These are phyloP conservation scores for Rhea americana DNA, from an alignment of 2,113 vertebrate genomes.

Conservation along the genomic window DNA sequence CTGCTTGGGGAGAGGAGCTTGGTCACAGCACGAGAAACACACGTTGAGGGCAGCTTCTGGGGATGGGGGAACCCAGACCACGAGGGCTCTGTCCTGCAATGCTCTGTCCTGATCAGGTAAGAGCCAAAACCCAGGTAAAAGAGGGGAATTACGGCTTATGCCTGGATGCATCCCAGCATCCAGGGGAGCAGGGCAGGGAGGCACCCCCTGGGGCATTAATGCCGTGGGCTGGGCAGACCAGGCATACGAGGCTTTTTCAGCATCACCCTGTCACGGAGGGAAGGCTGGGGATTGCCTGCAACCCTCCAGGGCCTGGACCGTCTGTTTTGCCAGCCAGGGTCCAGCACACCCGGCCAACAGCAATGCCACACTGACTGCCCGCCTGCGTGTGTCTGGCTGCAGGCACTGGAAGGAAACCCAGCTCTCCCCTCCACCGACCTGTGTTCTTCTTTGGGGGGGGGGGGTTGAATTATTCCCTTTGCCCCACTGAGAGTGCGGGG, in stretches of 20 bases:
- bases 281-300: too few species aligned
- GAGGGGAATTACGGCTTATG: not conserved
- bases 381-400: too few species aligned
- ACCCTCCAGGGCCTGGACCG: too few species aligned
- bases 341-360: not conserved
- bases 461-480: not conserved
- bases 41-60: not conserved
- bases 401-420: not conserved
- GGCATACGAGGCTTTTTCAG: not conserved
- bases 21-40: not conserved
- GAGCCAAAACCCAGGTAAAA: not conserved
- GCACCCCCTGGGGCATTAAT: not conserved
- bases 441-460: not conserved
- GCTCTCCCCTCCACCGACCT: not conserved
- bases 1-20: not conserved
- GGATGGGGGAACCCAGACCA: not conserved
- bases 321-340: not conserved
- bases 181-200: too few species aligned
- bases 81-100: not conserved
- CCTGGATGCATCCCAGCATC: too few species aligned
- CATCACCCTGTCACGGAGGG: not conserved
- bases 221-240: rapidly evolving
- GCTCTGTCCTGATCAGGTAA: not conserved
- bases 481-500: rapidly evolving
- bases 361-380: too few species aligned